These are phyloP conservation scores for Napeogenes sylphis DNA, from an alignment of 2,888 invertebrate species.

Conservation along the genomic window DNA sequence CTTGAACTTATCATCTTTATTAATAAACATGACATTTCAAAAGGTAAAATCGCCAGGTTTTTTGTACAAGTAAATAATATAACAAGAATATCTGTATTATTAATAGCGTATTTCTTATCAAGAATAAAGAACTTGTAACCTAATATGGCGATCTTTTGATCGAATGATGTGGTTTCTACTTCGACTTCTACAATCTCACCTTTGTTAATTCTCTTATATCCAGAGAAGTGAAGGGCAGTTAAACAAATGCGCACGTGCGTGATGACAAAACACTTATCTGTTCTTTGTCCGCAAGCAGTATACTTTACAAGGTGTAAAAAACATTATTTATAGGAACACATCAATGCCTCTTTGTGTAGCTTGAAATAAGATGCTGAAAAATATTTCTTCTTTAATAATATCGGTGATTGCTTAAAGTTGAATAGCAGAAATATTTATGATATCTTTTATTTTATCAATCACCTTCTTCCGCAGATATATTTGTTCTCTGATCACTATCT, in stretches of 20 bases:
- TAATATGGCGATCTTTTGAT: too few species aligned
- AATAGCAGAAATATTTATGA: too few species aligned
- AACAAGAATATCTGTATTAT: too few species aligned
- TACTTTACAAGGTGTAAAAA: slow-evolving; percentile 16
- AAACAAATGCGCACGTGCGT: slow-evolving; percentile 60
- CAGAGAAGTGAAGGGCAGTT: slow-evolving; percentile 38
- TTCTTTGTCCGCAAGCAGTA: slow-evolving; percentile 47
- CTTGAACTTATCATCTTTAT: slow-evolving; percentile 5
- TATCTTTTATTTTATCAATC: too few species aligned
- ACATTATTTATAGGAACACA: slow-evolving; percentile 1
- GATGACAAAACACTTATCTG: slow-evolving; percentile 52
- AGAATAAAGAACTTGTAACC: too few species aligned
- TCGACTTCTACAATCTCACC: slow-evolving; percentile 8
- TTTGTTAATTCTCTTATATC: slow-evolving; percentile 42
- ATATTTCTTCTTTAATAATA: too few species aligned
- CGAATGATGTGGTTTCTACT: too few species aligned
- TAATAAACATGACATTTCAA: slow-evolving; percentile 1
- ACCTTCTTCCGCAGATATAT: neutral
- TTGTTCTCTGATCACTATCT: slow-evolving; percentile 3
- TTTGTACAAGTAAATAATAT: neutral
- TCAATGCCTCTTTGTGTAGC: neutral
- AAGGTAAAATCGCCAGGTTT: neutral
- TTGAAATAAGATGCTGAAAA: neutral
- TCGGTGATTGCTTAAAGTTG: too few species aligned
- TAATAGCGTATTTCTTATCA: too few species aligned